Evolutionary conservation across 1,140 invertebrate genomes (phyloP), one percentile per base, ranked within the genome.

Genomic region (Episyrphus balteatus): DNA sequence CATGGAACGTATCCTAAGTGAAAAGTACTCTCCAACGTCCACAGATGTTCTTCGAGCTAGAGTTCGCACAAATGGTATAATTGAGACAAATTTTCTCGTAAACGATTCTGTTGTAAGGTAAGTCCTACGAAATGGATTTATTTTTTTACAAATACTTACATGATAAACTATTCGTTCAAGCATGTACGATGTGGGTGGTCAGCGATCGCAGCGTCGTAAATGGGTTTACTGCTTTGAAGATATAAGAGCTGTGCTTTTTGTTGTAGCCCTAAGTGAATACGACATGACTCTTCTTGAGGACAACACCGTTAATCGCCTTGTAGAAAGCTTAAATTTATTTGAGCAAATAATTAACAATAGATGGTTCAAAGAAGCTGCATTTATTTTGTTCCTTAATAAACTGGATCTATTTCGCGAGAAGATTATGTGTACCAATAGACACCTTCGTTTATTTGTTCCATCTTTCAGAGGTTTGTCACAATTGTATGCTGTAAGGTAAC

Each of bases 181-280:
- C 59, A 77, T 80, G 75, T 80, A 78, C 55, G 78, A 80, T 62
- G 78, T 80, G 18, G 79, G 79, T 31, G 84, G 84, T 15, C 84
- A 87, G 63, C 58, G 79, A 55, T 83, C 82, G 7, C 83, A 86
- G 66, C 61, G 84, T 40, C 73, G 81, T 52, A 86, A 85, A 56
- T 86, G 83, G 83, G 86, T 83, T 50, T 82, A 83, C 57, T 81
- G 78, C 64, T 82, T 82, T 65, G 79, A 81, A 63, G 78, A 82
- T 65, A 80, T 81, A 3, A 70, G 72, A 56, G 77, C 78, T 19
- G 72, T 83, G 11, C 53, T 83, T 31, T 83, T 79, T 70, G 79
- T 83, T 37, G 78, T 79, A 13, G 77, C 80, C 6, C 64, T 83
- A 8, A 82, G 79, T 65, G 77, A 77, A 32, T 82, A 81, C 59